Evolutionary conservation across 23 tunicate species (phyloP).

Genomic region (Aplidium turbinatum): DNA sequence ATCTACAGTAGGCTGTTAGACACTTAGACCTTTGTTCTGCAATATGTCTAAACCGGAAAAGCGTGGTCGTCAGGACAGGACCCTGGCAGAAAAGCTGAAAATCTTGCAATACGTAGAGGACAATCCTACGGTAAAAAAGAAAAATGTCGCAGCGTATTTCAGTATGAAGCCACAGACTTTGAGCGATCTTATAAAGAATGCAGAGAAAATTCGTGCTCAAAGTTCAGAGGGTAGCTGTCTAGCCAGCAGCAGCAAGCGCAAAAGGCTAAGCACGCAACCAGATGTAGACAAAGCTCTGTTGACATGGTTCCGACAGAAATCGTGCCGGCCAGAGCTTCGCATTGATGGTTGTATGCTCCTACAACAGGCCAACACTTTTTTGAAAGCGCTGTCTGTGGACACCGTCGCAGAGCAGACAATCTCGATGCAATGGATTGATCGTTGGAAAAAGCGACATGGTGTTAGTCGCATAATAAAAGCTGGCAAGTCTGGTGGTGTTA

Average conservation of each 20-base stretch:
- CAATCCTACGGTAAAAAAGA: slow-evolving; percentile 2
- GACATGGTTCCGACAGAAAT: slow-evolving; percentile 9
- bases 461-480: slow-evolving; percentile 15
- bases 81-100: slow-evolving; percentile 7
- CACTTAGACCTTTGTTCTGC: no score
- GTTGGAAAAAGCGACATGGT: slow-evolving; percentile 12
- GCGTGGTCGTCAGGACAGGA: no score
- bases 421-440: neutral
- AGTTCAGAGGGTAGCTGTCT: neutral
- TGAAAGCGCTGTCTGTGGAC: neutral
- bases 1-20: slow-evolving; percentile 9
- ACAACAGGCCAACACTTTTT: slow-evolving; percentile 10
- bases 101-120: neutral
- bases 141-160: neutral
- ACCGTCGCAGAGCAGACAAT: no score
- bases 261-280: neutral
- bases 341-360: slow-evolving; percentile 6
- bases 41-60: no score
- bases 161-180: slow-evolving; percentile 6
- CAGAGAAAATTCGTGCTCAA: neutral
- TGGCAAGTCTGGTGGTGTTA: slow-evolving; percentile 16
- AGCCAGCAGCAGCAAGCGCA: slow-evolving; percentile 12
- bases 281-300: slow-evolving; percentile 12
- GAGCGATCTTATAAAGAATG: slow-evolving; percentile 10
- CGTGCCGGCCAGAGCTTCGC: slow-evolving; percentile 1